Evolutionary conservation across 2,888 invertebrate species (phyloP).

Genomic region (Tachina grossa): DNA sequence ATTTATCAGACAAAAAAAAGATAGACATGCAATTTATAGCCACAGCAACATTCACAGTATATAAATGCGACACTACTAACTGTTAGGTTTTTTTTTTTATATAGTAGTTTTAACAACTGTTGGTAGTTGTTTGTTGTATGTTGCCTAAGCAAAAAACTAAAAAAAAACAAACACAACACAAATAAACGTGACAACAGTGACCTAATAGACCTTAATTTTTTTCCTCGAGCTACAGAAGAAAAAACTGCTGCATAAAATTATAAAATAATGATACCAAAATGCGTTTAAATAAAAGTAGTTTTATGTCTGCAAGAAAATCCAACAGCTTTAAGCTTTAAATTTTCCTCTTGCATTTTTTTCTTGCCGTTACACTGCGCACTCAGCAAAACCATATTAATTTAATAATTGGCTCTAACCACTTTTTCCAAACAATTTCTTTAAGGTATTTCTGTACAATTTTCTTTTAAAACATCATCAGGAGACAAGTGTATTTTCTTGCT

Average conservation of each 20-base stretch:
- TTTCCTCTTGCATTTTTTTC: too few species aligned
- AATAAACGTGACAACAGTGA: slow-evolving; percentile 70
- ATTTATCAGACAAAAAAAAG: slow-evolving; percentile 32
- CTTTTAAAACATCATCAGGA: slow-evolving; percentile 25
- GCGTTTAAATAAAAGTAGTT: slow-evolving; percentile 67
- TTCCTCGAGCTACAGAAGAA: neutral
- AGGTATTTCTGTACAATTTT: slow-evolving; percentile 38
- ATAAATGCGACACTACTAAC: slow-evolving; percentile 43
- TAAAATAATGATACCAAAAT: slow-evolving; percentile 66
- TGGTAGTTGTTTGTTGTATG: slow-evolving; percentile 43
- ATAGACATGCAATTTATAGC: slow-evolving; percentile 67
- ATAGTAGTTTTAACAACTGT: slow-evolving; percentile 7
- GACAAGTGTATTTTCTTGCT: slow-evolving; percentile 47
- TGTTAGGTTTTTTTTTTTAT: slow-evolving; percentile 17
- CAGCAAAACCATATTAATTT: slow-evolving; percentile 58
- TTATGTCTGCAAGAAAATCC: slow-evolving; percentile 10
- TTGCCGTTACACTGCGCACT: neutral
- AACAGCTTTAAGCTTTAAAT: slow-evolving; percentile 5
- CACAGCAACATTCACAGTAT: slow-evolving; percentile 53
- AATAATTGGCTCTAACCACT: slow-evolving; percentile 56
- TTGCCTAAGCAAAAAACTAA: slow-evolving; percentile 20
- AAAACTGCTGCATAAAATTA: slow-evolving; percentile 60
- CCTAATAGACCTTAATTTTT: slow-evolving; percentile 68
- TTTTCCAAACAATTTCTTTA: slow-evolving; percentile 43
- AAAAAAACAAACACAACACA: neutral